phyloP scores from a whole-genome alignment of 2,797 vertebrate species.

The Arrhamphus sclerolepis region DNA sequence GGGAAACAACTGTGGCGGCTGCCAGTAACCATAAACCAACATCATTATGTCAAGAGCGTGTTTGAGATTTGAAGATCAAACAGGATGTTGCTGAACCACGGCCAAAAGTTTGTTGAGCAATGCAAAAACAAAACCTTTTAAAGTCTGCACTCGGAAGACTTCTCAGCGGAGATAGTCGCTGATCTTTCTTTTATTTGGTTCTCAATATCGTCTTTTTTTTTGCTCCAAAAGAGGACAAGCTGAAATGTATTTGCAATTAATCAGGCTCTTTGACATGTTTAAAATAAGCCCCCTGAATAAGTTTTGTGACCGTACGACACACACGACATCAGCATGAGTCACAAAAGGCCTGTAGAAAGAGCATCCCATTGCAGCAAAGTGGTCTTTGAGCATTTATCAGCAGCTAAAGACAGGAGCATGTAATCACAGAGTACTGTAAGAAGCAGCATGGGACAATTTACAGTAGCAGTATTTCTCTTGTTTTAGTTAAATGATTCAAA shows the following conservation, averaged over 20 bases:
- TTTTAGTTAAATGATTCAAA: conserved; percentile 18
- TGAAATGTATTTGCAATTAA: conserved; percentile 41
- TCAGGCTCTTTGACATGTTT: conserved; percentile 37
- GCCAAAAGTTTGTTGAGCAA: conserved; percentile 51
- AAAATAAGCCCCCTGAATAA: conserved; percentile 19
- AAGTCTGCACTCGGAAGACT: conserved; percentile 35
- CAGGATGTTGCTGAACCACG: conserved; percentile 64
- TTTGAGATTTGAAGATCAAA: conserved; percentile 70
- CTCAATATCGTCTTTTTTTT: conserved; percentile 14
- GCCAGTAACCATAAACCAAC: conserved; percentile 73
- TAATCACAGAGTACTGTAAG: background rate
- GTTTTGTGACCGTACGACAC: conserved; percentile 12
- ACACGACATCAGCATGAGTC: conserved; percentile 11
- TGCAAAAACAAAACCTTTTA: conserved; percentile 33
- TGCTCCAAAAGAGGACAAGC: background rate
- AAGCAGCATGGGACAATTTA: background rate
- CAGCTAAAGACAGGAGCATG: background rate
- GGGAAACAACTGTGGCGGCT: conserved; percentile 52
- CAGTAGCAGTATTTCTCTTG: conserved; percentile 1
- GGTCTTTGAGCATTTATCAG: conserved; percentile 16
- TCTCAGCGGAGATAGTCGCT: conserved; percentile 31
- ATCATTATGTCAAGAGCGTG: conserved; percentile 68
- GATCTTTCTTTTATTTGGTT: conserved; percentile 27
- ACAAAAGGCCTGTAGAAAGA: conserved; percentile 5
- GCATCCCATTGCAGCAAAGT: background rate